Evolutionary conservation across 2,113 vertebrate genomes (phyloP).

Genomic region (Fulica atra): DNA sequence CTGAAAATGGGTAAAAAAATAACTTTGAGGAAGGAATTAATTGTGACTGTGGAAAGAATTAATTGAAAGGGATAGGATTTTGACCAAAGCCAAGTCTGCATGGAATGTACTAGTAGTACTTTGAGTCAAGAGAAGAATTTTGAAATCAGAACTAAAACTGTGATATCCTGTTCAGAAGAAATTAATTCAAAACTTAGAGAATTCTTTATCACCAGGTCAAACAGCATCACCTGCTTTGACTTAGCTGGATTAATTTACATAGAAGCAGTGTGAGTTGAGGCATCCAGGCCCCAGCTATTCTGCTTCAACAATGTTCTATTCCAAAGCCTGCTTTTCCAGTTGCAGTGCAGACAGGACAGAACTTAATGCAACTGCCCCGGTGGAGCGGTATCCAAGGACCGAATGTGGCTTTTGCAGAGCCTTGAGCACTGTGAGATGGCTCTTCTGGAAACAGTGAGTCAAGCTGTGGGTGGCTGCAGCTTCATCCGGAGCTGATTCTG

Average conservation of each 20-base stretch:
- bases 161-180: no score
- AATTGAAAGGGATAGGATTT: no score
- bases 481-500: neutral
- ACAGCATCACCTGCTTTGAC: neutral
- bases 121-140: no score
- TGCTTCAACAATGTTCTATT: neutral
- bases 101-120: no score
- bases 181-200: no score
- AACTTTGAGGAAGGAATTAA: no score
- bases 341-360: neutral
- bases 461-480: neutral
- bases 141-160: no score
- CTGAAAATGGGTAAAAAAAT: no score
- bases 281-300: neutral
- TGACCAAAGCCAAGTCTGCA: no score
- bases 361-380: neutral
- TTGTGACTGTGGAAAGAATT: no score
- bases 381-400: neutral
- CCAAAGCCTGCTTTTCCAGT: neutral
- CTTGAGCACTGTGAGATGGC: neutral
- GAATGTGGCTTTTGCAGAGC: neutral
- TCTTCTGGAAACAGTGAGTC: neutral
- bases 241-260: accelerated
- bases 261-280: neutral
- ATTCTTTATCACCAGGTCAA: neutral